Evolutionary conservation across 2,888 invertebrate species (phyloP).

Genomic region (Steinernema scapterisci): DNA sequence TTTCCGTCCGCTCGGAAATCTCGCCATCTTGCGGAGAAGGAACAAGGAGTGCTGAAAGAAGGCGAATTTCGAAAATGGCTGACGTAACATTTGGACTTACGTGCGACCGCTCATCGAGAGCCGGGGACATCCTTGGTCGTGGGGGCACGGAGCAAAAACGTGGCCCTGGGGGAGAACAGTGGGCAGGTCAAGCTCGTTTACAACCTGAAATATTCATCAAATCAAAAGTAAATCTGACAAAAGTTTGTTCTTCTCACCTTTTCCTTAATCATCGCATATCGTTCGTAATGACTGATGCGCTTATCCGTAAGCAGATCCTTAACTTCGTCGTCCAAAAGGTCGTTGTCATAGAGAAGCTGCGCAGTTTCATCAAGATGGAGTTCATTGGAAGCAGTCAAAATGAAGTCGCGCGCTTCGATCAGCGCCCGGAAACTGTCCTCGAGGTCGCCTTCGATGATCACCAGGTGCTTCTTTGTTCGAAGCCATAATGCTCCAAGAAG

Average conservation of each 20-base stretch:
- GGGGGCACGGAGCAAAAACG: slow-evolving; percentile 77
- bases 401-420: slow-evolving; percentile 82
- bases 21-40: slow-evolving; percentile 51
- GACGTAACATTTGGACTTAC: slow-evolving; percentile 24
- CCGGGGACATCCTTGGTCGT: slow-evolving; percentile 80
- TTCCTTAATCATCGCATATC: slow-evolving; percentile 53
- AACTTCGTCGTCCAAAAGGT: slow-evolving; percentile 40
- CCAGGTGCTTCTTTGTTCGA: slow-evolving; percentile 49
- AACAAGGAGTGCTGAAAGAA: slow-evolving; percentile 47
- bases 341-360: slow-evolving; percentile 38
- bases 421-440: slow-evolving; percentile 75
- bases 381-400: slow-evolving; percentile 73
- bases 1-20: slow-evolving; percentile 60
- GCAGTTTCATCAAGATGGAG: slow-evolving; percentile 41
- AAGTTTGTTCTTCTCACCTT: too few relatives aligned
- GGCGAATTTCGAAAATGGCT: background rate
- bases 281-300: slow-evolving; percentile 53
- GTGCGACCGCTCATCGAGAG: slow-evolving; percentile 34
- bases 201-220: slow-evolving; percentile 37
- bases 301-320: slow-evolving; percentile 46
- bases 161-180: slow-evolving; percentile 58
- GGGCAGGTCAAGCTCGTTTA: slow-evolving; percentile 49
- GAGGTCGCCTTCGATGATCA: slow-evolving; percentile 60
- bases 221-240: too few relatives aligned
- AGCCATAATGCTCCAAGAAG: slow-evolving; percentile 38